Base-by-base conservation (phyloP, 2,888 invertebrate genomes). In the Reticulitermes lucifugus region DNA sequence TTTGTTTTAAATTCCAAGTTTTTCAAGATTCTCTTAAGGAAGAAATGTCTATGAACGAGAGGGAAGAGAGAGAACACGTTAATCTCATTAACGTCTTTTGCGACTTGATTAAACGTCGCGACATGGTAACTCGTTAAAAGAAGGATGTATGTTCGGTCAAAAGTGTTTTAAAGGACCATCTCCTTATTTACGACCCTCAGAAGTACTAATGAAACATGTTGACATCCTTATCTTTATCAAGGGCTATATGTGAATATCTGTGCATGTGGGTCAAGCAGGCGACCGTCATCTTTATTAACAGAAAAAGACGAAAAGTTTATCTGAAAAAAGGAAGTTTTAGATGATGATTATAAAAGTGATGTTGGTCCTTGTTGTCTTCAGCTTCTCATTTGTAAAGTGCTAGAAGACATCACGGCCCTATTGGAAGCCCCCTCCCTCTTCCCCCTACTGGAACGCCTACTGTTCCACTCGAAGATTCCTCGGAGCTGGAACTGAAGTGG, bases 41-140 rank as follows among this genome's bases (percentile, higher is more conserved):
- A n/a, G 25, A n/a, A 65, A 65, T 65, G 65, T 2, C 9, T 12
- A 25, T 65, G 65, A n/a, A 65, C 7, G 10, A 5, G 10, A 65
- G 65, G 14, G 55, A 79, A 79, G 46, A 14, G 71, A 51, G 59
- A 35, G 25, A 71, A 29, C 73, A 22, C 82, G 75, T 84, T 86
- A 86, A 86, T 86, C 86, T 84, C 86, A 86, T 86, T 86, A 86
- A 84, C 84, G 85, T 70, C 80, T 35, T 41, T 75, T 46, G 60
- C 82, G 77, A 60, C 79, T 84, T 84, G 84, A 84, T 84, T 84
- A 84, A 84, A 84, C 84, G 55, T 60, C 55, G 80, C 59, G 55
- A 55, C 46, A 46, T 12, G 51, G 46, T n/a, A 79, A 79, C 46
- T 79, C 79, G n/a, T 80, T 80, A 80, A 60, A 25, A 55, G 79